Evolutionary conservation across 2,797 vertebrate species (phyloP).

Genomic region (Melanotaenia trifasciata): DNA sequence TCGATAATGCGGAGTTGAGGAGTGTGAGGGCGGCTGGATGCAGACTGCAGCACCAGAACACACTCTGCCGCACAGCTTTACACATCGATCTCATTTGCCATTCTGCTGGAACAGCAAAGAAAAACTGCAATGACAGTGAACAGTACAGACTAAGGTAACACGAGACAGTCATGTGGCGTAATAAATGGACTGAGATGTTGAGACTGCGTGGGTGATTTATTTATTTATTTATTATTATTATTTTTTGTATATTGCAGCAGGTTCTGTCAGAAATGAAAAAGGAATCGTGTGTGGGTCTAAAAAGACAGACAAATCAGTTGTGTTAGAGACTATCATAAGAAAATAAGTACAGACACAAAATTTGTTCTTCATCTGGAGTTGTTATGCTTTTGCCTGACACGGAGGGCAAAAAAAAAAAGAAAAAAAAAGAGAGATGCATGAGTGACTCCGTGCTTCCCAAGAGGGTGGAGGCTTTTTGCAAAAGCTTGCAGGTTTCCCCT

Average conservation of each 20-base stretch:
- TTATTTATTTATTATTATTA: not conserved
- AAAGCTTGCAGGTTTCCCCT: constrained; percentile 80
- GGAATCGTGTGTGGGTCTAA: too few species aligned
- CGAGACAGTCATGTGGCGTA: constrained; percentile 23
- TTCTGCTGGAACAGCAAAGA: constrained; percentile 73
- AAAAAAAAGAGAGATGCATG: constrained; percentile 58
- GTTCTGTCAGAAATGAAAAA: not conserved
- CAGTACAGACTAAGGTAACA: constrained; percentile 30
- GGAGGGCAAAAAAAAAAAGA: not conserved
- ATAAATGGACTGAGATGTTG: not conserved
- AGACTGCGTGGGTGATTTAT: constrained; percentile 3
- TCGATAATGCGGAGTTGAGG: constrained; percentile 71
- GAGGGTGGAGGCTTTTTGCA: constrained; percentile 75
- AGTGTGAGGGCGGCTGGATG: constrained; percentile 29
- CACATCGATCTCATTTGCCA: constrained; percentile 61
- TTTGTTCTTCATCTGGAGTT: not conserved
- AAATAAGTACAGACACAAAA: too few species aligned
- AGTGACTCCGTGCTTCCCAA: constrained; percentile 68
- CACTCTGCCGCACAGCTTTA: constrained; percentile 32
- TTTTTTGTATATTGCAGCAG: too few species aligned
- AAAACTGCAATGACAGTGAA: constrained; percentile 65
- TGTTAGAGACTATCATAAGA: too few species aligned
- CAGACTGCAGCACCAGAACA: constrained; percentile 72
- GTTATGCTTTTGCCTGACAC: constrained; percentile 29
- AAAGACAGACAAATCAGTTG: too few species aligned